Conservation (phyloP, 2,888 invertebrate genomes). For the Noctua janthina region DNA sequence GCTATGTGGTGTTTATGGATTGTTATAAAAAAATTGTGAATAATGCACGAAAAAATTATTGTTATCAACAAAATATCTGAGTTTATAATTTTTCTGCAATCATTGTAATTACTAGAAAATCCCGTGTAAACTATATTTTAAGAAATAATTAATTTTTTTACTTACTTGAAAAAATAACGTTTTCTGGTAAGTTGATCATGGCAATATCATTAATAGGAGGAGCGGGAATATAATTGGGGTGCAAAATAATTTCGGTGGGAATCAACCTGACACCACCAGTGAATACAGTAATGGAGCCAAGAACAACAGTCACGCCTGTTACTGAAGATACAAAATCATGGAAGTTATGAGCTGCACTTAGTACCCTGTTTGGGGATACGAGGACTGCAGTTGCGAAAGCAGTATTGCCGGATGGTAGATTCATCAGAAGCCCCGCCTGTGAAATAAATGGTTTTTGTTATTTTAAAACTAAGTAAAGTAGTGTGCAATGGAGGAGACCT, state of each 20-base stretch:
- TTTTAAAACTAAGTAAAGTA: neutral
- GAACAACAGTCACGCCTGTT: slow-evolving; percentile 73
- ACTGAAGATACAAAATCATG: slow-evolving; percentile 67
- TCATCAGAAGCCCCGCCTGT: slow-evolving; percentile 70
- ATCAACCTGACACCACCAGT: slow-evolving; percentile 74
- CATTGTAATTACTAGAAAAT: neutral
- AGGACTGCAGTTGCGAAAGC: slow-evolving; percentile 71
- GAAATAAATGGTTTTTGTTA: neutral
- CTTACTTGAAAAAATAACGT: slow-evolving; percentile 12
- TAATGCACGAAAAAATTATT: no score
- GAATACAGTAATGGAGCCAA: slow-evolving; percentile 76
- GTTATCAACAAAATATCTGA: neutral
- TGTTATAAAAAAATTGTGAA: no score
- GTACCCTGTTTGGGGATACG: slow-evolving; percentile 61
- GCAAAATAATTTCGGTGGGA: slow-evolving; percentile 69
- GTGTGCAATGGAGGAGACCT: neutral
- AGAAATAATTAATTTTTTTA: neutral
- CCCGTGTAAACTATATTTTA: neutral
- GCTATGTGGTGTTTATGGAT: no score
- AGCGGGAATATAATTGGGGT: slow-evolving; percentile 72
- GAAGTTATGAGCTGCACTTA: slow-evolving; percentile 80
- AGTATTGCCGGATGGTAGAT: slow-evolving; percentile 30
- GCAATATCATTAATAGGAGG: slow-evolving; percentile 77
- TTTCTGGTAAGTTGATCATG: slow-evolving; percentile 67
- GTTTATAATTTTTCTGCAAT: neutral